Percentiles rank a stretch among this genome's conserved stretches.
Evolutionary conservation across 2,888 invertebrate genomes (phyloP).

Genomic region (Rhamnusium bicolor): DNA sequence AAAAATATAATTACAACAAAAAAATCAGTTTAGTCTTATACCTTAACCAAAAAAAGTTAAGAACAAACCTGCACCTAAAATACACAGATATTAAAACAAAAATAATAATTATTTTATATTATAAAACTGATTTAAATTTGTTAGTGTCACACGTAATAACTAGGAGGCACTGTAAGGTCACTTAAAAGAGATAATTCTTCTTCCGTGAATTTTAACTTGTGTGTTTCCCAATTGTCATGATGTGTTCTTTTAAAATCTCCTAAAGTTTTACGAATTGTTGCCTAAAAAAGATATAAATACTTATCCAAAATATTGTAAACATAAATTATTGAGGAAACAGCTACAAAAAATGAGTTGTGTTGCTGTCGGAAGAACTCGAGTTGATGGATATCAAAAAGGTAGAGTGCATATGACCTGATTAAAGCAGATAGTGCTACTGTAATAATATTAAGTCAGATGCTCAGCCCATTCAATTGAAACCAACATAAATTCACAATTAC

Average conservation of each 20-base stretch:
- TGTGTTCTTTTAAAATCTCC: slow-evolving; percentile 94
- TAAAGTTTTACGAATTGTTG: slow-evolving; percentile 87
- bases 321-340: too few relatives aligned
- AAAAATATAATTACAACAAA: slow-evolving; percentile 21
- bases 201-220: slow-evolving; percentile 89
- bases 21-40: slow-evolving; percentile 28
- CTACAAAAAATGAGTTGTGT: too few relatives aligned
- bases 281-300: slow-evolving; percentile 69
- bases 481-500: too few relatives aligned
- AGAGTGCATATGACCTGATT: too few relatives aligned
- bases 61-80: slow-evolving; percentile 31
- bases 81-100: slow-evolving; percentile 18
- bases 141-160: slow-evolving; percentile 85
- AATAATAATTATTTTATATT: neutral
- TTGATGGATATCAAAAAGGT: too few relatives aligned
- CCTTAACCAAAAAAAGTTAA: slow-evolving; percentile 21
- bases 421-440: too few relatives aligned
- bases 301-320: too few relatives aligned
- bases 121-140: slow-evolving; percentile 11
- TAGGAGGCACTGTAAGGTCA: slow-evolving; percentile 92
- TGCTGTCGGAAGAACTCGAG: too few relatives aligned
- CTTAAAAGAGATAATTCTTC: slow-evolving; percentile 89
- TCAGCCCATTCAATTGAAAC: too few relatives aligned
- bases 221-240: slow-evolving; percentile 92
- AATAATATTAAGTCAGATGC: too few relatives aligned